phyloP scores from a whole-genome alignment of 2,113 vertebrate genomes.

The Paramormyrops kingsleyae region DNA sequence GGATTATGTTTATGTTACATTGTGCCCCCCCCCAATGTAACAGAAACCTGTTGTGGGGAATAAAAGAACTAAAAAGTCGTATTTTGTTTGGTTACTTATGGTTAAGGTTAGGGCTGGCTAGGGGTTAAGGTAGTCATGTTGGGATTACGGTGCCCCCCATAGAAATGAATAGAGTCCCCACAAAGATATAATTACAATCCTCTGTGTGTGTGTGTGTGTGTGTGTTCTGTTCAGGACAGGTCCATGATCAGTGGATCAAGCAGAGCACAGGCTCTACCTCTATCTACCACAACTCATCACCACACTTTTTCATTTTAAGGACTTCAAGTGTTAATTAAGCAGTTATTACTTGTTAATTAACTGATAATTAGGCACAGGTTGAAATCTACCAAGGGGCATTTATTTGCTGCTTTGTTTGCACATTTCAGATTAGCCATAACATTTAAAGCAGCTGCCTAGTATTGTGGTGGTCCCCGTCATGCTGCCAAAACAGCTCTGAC shows the following conservation, averaged over 20 bases:
- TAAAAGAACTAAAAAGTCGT: too few relatives aligned
- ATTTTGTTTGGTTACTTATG: too few relatives aligned
- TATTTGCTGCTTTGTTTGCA: not conserved
- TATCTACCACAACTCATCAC: not conserved
- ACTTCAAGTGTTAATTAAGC: not conserved
- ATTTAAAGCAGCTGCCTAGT: not conserved
- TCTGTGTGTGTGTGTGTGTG: not conserved
- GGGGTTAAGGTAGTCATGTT: too few relatives aligned
- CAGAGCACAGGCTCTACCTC: not conserved
- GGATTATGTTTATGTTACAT: not conserved
- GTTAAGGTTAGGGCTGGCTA: too few relatives aligned
- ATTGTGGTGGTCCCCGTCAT: not conserved
- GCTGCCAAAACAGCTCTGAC: not conserved
- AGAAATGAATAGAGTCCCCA: too few relatives aligned
- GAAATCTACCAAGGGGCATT: not conserved
- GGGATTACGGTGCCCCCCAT: too few relatives aligned
- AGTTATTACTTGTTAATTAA: not conserved
- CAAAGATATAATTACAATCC: too few relatives aligned
- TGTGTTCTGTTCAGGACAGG: not conserved
- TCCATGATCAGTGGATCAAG: not conserved
- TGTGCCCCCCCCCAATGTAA: too few relatives aligned
- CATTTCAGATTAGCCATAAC: not conserved
- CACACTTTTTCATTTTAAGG: not conserved
- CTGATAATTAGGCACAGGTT: not conserved
- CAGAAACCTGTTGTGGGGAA: too few relatives aligned